These are phyloP conservation scores for Ylistrum balloti DNA, from an alignment of 1,140 invertebrate genomes.

Conservation along the genomic window DNA sequence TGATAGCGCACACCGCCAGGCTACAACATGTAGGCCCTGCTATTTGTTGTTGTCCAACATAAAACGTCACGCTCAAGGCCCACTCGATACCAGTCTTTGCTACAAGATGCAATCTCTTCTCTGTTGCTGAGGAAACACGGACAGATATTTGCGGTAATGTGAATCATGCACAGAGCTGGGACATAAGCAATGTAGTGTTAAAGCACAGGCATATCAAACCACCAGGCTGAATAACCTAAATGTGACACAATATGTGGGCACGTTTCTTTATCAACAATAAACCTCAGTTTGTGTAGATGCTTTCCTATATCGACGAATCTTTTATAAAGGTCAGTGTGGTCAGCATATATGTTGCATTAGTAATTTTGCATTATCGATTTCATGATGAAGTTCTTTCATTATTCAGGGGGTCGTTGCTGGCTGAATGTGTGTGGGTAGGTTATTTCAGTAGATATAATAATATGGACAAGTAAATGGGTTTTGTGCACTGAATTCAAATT, in stretches of 20 bases:
- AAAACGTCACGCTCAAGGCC: not conserved
- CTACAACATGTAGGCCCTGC: not conserved
- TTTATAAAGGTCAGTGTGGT: not conserved
- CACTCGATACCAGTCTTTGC: slow-evolving; percentile 15
- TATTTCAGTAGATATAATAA: not conserved
- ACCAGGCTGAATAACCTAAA: too few species aligned
- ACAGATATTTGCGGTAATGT: slow-evolving; percentile 5
- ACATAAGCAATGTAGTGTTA: too few species aligned
- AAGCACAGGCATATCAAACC: too few species aligned
- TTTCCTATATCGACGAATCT: not conserved
- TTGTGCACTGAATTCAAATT: too few species aligned
- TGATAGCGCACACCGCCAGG: not conserved
- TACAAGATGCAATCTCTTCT: too few species aligned
- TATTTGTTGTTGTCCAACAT: not conserved
- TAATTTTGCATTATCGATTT: not conserved
- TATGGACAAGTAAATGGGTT: not conserved
- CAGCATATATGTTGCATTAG: not conserved
- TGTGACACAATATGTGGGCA: too few species aligned
- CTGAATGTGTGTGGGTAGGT: not conserved
- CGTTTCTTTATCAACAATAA: too few species aligned
- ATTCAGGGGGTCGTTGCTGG: not conserved
- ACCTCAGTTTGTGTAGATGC: too few species aligned
- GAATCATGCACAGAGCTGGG: not conserved
- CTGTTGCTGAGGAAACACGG: not conserved
- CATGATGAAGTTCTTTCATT: not conserved